Percentiles rank a stretch among this genome's conserved stretches.
These are phyloP conservation scores for Micrasema longulum DNA, from an alignment of 1,140 invertebrate genomes.

Conservation along the genomic window DNA sequence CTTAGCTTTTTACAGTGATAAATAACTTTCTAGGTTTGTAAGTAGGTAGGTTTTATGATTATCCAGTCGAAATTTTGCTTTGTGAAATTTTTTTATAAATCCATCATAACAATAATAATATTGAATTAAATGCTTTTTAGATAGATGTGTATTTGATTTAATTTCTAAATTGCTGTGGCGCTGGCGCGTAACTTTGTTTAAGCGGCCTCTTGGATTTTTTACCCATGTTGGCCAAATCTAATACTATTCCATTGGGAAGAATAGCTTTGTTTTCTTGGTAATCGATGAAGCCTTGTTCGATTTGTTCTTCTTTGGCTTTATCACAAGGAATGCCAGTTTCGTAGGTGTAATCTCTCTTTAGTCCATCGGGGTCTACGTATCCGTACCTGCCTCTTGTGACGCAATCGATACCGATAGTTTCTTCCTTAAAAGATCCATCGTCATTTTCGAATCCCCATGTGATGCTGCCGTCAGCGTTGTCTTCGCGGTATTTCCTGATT, in stretches of 20 bases:
- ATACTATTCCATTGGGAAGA: slow-evolving; percentile 76
- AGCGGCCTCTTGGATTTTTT: slow-evolving; percentile 75
- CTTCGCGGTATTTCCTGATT: slow-evolving; percentile 79
- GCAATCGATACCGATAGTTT: slow-evolving; percentile 83
- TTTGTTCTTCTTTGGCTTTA: slow-evolving; percentile 71
- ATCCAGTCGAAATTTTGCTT: background rate
- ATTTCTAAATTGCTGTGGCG: no score
- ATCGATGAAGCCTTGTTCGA: slow-evolving; percentile 75
- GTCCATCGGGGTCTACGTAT: slow-evolving; percentile 84
- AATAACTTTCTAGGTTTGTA: background rate
- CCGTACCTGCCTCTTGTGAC: slow-evolving; percentile 85
- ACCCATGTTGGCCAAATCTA: slow-evolving; percentile 76
- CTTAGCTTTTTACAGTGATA: slow-evolving; percentile 25
- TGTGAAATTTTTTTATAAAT: background rate
- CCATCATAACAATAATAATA: background rate
- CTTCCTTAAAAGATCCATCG: slow-evolving; percentile 83
- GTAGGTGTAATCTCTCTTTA: slow-evolving; percentile 78
- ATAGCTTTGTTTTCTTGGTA: slow-evolving; percentile 79
- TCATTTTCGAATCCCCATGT: slow-evolving; percentile 90
- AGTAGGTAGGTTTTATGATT: no score
- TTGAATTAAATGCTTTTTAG: slow-evolving; percentile 25
- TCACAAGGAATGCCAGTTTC: slow-evolving; percentile 78
- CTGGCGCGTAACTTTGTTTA: slow-evolving; percentile 55
- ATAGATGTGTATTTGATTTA: background rate
- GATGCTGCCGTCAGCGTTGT: slow-evolving; percentile 84